phyloP scores from a whole-genome alignment of 1,140 invertebrate species.

The Pogonognathellus flavescens region DNA sequence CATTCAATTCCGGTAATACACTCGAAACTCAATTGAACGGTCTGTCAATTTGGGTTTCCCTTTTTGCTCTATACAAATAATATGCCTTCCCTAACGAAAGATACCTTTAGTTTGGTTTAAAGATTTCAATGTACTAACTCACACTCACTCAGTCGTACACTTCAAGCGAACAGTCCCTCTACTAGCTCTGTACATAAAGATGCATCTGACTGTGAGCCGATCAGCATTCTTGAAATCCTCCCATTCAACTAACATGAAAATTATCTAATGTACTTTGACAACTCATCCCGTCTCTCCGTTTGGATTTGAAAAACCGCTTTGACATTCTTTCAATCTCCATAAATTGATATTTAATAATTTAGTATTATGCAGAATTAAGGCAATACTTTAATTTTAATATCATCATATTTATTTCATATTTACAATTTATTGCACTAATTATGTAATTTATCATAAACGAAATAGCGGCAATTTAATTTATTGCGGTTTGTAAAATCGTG shows the following conservation, averaged over 20 bases:
- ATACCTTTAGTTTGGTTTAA: neutral
- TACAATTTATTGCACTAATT: too few relatives aligned
- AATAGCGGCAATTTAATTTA: too few relatives aligned
- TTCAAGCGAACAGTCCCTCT: neutral
- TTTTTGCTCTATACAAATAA: slow-evolving; percentile 26
- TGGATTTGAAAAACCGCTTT: neutral
- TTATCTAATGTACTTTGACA: slow-evolving; percentile 52
- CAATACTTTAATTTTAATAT: too few relatives aligned
- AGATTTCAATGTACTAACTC: neutral
- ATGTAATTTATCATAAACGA: too few relatives aligned
- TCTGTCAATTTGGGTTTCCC: neutral
- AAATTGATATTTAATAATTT: neutral
- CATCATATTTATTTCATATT: too few relatives aligned
- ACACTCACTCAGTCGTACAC: neutral
- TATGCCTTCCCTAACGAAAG: neutral
- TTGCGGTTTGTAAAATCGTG: too few relatives aligned
- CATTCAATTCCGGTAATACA: slow-evolving; percentile 1
- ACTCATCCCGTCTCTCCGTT: slow-evolving; percentile 17
- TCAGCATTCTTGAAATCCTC: slow-evolving; percentile 26
- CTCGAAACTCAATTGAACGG: slow-evolving; percentile 4
- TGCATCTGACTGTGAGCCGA: neutral
- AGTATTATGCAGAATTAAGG: too few relatives aligned
- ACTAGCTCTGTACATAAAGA: neutral
- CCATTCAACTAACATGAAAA: slow-evolving; percentile 20
- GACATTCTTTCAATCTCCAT: neutral